phyloP scores from a whole-genome alignment of 2,113 vertebrate genomes.

The Sinosuthora webbiana region DNA sequence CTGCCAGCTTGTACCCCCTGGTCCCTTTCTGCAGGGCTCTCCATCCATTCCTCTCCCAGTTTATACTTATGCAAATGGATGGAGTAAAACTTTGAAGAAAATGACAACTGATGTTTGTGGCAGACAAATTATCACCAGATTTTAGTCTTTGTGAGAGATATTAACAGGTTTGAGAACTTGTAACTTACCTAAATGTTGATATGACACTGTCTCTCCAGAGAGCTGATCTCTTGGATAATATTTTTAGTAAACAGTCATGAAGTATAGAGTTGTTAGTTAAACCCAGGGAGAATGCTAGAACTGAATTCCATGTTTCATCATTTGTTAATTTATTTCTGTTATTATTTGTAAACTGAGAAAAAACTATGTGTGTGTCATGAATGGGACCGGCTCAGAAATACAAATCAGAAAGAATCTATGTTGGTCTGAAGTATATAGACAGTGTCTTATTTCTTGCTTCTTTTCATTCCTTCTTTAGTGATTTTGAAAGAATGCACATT shows the following conservation, averaged over 20 bases:
- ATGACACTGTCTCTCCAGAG: background rate
- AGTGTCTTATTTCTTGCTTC: background rate
- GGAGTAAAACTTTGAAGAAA: background rate
- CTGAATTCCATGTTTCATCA: background rate
- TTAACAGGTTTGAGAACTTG: background rate
- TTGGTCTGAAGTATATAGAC: background rate
- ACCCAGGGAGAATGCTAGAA: background rate
- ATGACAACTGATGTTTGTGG: background rate
- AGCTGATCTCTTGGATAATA: background rate
- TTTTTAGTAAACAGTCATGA: background rate
- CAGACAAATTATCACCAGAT: background rate
- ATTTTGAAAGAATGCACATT: background rate
- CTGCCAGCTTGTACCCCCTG: background rate
- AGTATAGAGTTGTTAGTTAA: background rate
- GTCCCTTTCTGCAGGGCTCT: background rate
- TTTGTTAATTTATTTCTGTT: background rate
- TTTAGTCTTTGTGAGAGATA: background rate
- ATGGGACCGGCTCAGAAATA: background rate
- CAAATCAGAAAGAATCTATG: background rate
- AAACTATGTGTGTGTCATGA: background rate
- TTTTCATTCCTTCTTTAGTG: background rate
- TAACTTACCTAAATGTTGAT: background rate
- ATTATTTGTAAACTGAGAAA: background rate
- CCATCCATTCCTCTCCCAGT: background rate
- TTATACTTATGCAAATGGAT: background rate